Evolutionary conservation across 2,797 vertebrate genomes (phyloP).

Genomic region (Cryptoprocta ferox): DNA sequence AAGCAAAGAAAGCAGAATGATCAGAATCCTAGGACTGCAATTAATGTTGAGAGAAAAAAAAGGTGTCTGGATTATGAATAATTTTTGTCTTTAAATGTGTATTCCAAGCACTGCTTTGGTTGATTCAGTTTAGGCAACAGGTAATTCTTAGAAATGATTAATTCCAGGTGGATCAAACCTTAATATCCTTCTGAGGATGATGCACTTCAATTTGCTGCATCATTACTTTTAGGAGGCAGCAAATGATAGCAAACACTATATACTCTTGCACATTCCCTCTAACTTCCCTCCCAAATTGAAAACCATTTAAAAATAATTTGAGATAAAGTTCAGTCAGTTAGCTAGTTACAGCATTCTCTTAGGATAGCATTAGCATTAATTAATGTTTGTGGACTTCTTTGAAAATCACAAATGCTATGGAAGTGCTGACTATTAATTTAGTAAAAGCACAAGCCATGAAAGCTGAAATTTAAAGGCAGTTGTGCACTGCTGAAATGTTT

Average conservation of each 20-base stretch:
- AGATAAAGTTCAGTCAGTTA: slow-evolving; percentile 76
- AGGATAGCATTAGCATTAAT: slow-evolving; percentile 76
- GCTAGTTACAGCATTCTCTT: slow-evolving; percentile 72
- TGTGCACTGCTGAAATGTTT: slow-evolving; percentile 67
- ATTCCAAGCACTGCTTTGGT: slow-evolving; percentile 19
- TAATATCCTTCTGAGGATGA: slow-evolving; percentile 66
- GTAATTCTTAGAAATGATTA: slow-evolving; percentile 78
- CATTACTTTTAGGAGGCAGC: slow-evolving; percentile 39
- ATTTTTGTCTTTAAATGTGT: slow-evolving; percentile 49
- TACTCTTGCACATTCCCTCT: neutral
- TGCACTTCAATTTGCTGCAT: slow-evolving; percentile 76
- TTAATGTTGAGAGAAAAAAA: neutral
- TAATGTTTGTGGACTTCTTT: slow-evolving; percentile 71
- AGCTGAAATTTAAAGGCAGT: slow-evolving; percentile 63
- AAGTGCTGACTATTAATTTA: slow-evolving; percentile 79
- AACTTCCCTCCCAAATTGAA: slow-evolving; percentile 72
- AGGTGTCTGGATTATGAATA: neutral
- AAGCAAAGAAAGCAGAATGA: neutral
- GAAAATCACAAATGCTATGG: slow-evolving; percentile 63
- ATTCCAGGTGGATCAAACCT: slow-evolving; percentile 71
- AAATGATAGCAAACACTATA: slow-evolving; percentile 50
- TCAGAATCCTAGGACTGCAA: neutral
- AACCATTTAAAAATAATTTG: slow-evolving; percentile 75
- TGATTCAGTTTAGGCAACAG: slow-evolving; percentile 77
- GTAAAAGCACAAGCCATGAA: slow-evolving; percentile 71